Conservation (phyloP, 2,797 vertebrate species). For the Oreonectes daqikongensis region DNA sequence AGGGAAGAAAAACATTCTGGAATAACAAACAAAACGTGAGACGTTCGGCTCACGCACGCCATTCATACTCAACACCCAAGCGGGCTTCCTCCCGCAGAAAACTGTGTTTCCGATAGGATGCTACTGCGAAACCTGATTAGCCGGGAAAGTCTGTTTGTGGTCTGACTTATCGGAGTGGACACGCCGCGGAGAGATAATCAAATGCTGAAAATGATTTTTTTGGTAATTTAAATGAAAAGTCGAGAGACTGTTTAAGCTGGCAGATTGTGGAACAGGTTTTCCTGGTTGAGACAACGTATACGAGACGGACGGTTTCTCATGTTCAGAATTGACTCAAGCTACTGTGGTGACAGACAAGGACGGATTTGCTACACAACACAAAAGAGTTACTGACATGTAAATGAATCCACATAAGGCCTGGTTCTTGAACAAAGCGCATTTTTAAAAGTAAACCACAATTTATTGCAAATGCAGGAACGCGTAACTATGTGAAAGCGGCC, state of each 20-base stretch:
- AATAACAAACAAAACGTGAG: neutral
- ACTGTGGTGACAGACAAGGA: slow-evolving; percentile 26
- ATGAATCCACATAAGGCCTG: slow-evolving; percentile 34
- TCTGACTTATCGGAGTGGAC: slow-evolving; percentile 12
- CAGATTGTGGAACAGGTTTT: slow-evolving; percentile 1
- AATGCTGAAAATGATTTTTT: no score
- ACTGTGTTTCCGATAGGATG: slow-evolving; percentile 21
- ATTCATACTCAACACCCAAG: neutral
- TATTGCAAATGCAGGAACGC: neutral
- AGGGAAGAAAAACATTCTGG: neutral
- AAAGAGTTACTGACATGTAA: slow-evolving; percentile 10
- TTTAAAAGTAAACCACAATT: neutral
- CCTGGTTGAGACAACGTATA: no score
- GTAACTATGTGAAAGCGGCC: neutral
- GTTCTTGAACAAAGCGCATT: neutral
- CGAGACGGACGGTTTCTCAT: slow-evolving; percentile 5
- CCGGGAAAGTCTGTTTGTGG: slow-evolving; percentile 21
- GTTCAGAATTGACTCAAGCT: slow-evolving; percentile 28
- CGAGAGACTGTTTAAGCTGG: neutral
- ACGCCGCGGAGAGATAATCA: slow-evolving; percentile 13
- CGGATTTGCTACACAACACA: slow-evolving; percentile 27
- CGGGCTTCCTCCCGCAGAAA: slow-evolving; percentile 7
- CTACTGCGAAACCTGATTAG: slow-evolving; percentile 32
- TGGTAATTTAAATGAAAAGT: slow-evolving; percentile 10
- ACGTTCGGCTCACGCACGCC: neutral